A percentile compares a stretch with the other conserved stretches of the same genome.
These are phyloP conservation scores for Prolemur simus DNA, from an alignment of 2,113 vertebrate genomes.

Conservation along the genomic window DNA sequence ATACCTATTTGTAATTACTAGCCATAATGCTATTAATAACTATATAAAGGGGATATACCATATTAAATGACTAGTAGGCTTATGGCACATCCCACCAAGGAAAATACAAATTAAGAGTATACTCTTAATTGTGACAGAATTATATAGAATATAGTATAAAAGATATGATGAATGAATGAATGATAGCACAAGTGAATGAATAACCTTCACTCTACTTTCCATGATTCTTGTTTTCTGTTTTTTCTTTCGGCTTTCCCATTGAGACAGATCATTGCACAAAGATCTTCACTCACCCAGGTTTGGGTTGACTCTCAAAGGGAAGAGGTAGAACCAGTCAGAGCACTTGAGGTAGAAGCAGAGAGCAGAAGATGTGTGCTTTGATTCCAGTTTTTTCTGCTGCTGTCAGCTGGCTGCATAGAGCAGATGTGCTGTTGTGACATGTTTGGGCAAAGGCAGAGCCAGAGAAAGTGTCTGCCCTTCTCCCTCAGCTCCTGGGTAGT, in stretches of 20 bases:
- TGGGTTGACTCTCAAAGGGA: neutral
- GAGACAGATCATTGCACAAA: neutral
- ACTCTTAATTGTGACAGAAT: neutral
- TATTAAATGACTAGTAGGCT: neutral
- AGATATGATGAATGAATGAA: neutral
- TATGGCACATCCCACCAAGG: neutral
- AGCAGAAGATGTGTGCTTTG: fast-evolving
- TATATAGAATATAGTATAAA: neutral
- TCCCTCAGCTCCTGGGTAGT: neutral
- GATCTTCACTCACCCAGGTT: neutral
- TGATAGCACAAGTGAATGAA: neutral
- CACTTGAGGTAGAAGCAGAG: neutral
- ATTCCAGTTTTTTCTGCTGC: neutral
- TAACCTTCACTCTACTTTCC: neutral
- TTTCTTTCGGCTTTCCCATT: neutral
- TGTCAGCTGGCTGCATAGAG: neutral
- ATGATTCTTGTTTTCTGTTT: neutral
- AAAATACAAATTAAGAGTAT: neutral
- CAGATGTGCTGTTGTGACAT: neutral
- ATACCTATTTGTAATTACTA: neutral
- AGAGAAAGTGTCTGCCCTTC: neutral
- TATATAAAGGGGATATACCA: neutral
- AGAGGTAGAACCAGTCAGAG: neutral
- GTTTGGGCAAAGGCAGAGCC: neutral
- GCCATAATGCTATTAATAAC: neutral